Percentiles rank a stretch among this genome's conserved stretches.
These are phyloP conservation scores for Subacronicta megacephala DNA, from an alignment of 2,888 invertebrate species.

Conservation along the genomic window DNA sequence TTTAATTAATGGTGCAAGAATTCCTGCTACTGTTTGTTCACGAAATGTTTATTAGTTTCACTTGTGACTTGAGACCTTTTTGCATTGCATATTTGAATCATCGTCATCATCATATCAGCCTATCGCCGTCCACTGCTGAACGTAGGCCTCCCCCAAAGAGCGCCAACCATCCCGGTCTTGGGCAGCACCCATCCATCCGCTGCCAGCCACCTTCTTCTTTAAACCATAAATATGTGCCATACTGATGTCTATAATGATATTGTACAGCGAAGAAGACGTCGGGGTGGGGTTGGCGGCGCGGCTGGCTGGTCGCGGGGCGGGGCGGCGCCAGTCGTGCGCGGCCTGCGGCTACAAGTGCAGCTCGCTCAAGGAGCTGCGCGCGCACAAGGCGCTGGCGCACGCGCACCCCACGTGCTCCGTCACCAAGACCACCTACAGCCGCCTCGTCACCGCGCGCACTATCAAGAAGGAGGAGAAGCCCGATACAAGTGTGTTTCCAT, in stretches of 20 bases:
- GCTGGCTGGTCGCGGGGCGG: conserved; percentile 85
- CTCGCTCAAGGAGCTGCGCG: conserved; percentile 91
- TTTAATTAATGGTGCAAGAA: too few relatives aligned
- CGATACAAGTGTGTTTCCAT: conserved; percentile 66
- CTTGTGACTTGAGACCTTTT: too few relatives aligned
- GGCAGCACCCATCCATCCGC: too few relatives aligned
- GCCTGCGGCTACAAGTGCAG: conserved; percentile 90
- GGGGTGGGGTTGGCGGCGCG: conserved; percentile 55
- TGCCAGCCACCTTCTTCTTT: too few relatives aligned
- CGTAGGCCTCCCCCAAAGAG: too few relatives aligned
- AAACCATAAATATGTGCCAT: not conserved
- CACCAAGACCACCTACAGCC: conserved; percentile 70
- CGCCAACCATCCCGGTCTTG: too few relatives aligned
- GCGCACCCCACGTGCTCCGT: conserved; percentile 69
- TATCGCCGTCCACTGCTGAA: too few relatives aligned
- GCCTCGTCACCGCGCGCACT: conserved; percentile 74
- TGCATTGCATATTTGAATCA: too few relatives aligned
- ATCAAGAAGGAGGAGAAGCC: conserved; percentile 84
- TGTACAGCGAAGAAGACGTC: conserved; percentile 70
- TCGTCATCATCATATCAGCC: too few relatives aligned
- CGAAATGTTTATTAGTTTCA: too few relatives aligned
- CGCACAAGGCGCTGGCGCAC: conserved; percentile 90
- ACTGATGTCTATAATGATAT: not conserved
- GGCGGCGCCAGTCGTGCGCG: conserved; percentile 85
- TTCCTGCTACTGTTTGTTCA: too few relatives aligned